Evolutionary conservation across 2,113 vertebrate species (phyloP).

Genomic region (Pedionomus torquatus): DNA sequence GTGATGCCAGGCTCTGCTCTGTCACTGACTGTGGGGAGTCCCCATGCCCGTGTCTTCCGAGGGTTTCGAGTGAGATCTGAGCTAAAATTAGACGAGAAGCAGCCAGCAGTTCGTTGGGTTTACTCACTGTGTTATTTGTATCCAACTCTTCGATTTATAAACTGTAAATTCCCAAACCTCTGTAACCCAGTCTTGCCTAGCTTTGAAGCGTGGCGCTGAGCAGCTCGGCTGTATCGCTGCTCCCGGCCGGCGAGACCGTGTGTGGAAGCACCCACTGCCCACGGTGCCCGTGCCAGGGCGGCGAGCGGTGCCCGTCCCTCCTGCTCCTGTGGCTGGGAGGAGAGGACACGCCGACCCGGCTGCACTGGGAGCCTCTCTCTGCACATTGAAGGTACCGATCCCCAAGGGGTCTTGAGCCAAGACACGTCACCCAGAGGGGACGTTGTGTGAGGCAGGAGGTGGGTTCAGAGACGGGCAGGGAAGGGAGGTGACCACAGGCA

Average conservation of each 20-base stretch:
- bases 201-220: no score
- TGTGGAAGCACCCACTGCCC: no score
- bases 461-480: not conserved
- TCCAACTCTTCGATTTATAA: not conserved
- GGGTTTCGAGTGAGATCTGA: not conserved
- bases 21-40: not conserved
- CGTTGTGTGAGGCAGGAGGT: not conserved
- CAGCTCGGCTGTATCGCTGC: no score
- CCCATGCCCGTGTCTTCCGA: not conserved
- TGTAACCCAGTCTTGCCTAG: not conserved
- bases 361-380: no score
- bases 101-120: not conserved
- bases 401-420: no score
- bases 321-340: no score
- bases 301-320: no score
- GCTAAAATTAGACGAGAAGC: not conserved
- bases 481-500: not conserved
- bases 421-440: no score
- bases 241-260: no score
- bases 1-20: not conserved
- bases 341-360: no score
- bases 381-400: no score
- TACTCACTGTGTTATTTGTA: not conserved
- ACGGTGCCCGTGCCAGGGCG: no score
- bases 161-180: not conserved